Conservation (phyloP, 1,140 invertebrate species). For the Drosophila repleta region DNA sequence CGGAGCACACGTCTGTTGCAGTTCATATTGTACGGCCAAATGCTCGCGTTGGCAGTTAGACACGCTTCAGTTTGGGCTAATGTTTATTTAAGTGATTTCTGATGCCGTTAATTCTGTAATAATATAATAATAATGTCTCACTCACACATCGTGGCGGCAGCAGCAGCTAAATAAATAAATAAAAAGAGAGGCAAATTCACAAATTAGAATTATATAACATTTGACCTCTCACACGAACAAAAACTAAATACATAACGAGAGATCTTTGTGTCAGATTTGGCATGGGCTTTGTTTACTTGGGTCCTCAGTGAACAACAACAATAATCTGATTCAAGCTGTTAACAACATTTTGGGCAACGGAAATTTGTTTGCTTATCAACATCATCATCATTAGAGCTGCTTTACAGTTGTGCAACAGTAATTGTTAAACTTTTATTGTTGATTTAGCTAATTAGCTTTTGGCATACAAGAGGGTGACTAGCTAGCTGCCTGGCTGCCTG, state of each 20-base stretch:
- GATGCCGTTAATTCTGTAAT: conserved; percentile 22
- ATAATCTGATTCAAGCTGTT: conserved; percentile 1
- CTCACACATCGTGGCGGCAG: conserved; percentile 7
- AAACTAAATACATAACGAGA: conserved; percentile 9
- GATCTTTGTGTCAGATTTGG: background rate
- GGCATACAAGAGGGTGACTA: conserved; percentile 18
- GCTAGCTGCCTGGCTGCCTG: background rate
- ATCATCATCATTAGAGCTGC: conserved; percentile 25
- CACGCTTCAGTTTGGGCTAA: conserved; percentile 34
- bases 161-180: background rate
- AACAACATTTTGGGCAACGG: background rate
- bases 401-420: conserved; percentile 20
- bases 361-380: conserved; percentile 10
- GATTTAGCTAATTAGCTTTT: conserved; percentile 58
- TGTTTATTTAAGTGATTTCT: conserved; percentile 60
- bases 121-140: conserved; percentile 6
- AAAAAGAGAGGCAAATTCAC: background rate
- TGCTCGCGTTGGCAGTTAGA: background rate
- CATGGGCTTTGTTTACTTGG: conserved; percentile 27
- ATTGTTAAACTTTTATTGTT: conserved; percentile 65
- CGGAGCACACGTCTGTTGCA: conserved; percentile 27
- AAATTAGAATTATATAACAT: conserved; percentile 19
- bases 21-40: conserved; percentile 36
- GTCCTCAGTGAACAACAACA: conserved; percentile 25
- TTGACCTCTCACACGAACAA: conserved; percentile 9